These are phyloP conservation scores for Scaeva pyrastri DNA, from an alignment of 2,888 invertebrate genomes.

Conservation along the genomic window DNA sequence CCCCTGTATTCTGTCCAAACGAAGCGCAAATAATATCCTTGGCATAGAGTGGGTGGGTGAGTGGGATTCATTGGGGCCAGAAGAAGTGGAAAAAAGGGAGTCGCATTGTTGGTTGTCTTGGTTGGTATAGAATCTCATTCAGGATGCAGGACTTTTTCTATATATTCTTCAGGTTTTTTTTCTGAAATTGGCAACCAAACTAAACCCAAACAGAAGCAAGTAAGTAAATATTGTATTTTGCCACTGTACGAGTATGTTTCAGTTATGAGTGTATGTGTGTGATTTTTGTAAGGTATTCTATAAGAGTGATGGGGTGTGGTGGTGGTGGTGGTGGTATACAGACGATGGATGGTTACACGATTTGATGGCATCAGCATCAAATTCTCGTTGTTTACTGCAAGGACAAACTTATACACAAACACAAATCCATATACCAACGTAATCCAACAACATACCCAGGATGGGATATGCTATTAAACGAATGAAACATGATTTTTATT, in stretches of 20 bases:
- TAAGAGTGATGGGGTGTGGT: background rate
- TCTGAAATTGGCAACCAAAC: slow-evolving; percentile 63
- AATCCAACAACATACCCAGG: slow-evolving; percentile 31
- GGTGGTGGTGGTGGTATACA: background rate
- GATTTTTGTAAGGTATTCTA: background rate
- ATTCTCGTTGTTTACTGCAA: slow-evolving; percentile 40
- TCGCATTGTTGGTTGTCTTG: slow-evolving; percentile 35
- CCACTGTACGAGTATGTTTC: slow-evolving; percentile 42
- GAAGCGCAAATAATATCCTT: slow-evolving; percentile 65
- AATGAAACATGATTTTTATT: slow-evolving; percentile 76
- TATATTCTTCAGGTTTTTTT: background rate
- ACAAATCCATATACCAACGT: background rate
- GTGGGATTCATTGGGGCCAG: background rate
- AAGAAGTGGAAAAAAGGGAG: slow-evolving; percentile 8
- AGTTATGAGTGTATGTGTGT: slow-evolving; percentile 5
- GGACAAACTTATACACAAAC: background rate
- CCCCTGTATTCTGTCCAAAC: slow-evolving; percentile 42
- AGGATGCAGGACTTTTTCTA: slow-evolving; percentile 48
- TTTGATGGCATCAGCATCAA: slow-evolving; percentile 72
- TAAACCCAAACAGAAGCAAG: slow-evolving; percentile 74
- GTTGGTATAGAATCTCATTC: slow-evolving; percentile 36
- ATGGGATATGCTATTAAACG: slow-evolving; percentile 49
- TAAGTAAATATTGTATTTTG: slow-evolving; percentile 72
- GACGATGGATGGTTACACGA: slow-evolving; percentile 62
- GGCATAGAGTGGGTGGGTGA: background rate